Conservation (phyloP, 1,140 invertebrate species). For the Homalodisca vitripennis region DNA sequence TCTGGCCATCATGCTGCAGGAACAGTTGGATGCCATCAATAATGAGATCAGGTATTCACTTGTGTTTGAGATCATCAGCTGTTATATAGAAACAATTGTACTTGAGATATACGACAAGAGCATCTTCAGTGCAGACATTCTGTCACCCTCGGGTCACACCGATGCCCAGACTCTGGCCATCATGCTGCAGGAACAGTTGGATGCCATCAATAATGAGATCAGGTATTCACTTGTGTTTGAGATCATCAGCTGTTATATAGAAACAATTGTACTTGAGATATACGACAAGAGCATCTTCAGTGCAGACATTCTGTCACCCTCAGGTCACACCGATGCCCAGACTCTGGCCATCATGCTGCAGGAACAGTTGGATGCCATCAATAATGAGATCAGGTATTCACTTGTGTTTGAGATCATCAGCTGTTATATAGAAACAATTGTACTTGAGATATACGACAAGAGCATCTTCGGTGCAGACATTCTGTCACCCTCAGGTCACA, state of each 20-base stretch:
- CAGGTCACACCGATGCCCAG: slow-evolving; percentile 88
- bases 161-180: slow-evolving; percentile 97
- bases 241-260: too few species aligned
- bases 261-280: too few species aligned
- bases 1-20: slow-evolving; percentile 96
- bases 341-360: slow-evolving; percentile 97
- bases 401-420: too few species aligned
- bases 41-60: slow-evolving; percentile 97
- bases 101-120: slow-evolving; percentile 77
- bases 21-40: slow-evolving; percentile 99
- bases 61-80: too few species aligned
- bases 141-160: slow-evolving; percentile 73
- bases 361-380: slow-evolving; percentile 98
- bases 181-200: slow-evolving; percentile 98
- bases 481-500: slow-evolving; percentile 72
- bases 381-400: slow-evolving; percentile 97
- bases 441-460: too few species aligned
- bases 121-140: slow-evolving; percentile 68
- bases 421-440: too few species aligned
- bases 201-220: slow-evolving; percentile 99
- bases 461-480: slow-evolving; percentile 70
- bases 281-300: slow-evolving; percentile 73
- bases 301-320: slow-evolving; percentile 71
- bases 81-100: too few species aligned
- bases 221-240: too few species aligned